phyloP scores from a whole-genome alignment of 2,888 invertebrate species.

The Hedya salicella region DNA sequence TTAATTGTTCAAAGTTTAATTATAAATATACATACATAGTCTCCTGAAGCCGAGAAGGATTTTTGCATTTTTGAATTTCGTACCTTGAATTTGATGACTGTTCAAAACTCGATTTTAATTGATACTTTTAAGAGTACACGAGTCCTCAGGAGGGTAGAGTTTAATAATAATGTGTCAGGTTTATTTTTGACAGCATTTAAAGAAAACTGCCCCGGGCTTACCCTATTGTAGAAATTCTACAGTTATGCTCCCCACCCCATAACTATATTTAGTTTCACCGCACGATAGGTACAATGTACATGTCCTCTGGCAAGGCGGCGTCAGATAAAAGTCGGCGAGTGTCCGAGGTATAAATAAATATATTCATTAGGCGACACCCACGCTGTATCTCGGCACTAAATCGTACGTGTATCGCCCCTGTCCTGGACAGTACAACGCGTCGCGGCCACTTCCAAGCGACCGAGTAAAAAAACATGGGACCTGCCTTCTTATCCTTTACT shows the following conservation, averaged over 20 bases:
- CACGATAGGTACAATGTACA: conserved; percentile 56
- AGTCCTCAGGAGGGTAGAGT: too few relatives aligned
- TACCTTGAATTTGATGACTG: too few relatives aligned
- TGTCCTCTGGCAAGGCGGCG: conserved; percentile 62
- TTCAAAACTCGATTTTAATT: too few relatives aligned
- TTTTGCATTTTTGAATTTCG: too few relatives aligned
- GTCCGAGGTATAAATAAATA: conserved; percentile 79
- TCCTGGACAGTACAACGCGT: conserved; percentile 62
- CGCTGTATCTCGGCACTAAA: conserved; percentile 81
- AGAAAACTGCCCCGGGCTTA: too few relatives aligned
- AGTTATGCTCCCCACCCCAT: not conserved
- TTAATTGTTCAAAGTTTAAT: too few relatives aligned
- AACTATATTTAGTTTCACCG: conserved; percentile 33
- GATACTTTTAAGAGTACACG: too few relatives aligned
- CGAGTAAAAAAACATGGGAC: conserved; percentile 59
- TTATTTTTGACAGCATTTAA: too few relatives aligned
- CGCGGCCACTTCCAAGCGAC: conserved; percentile 56
- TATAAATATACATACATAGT: too few relatives aligned
- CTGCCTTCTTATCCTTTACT: conserved; percentile 37
- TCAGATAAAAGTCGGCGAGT: conserved; percentile 73
- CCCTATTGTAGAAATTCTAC: not conserved
- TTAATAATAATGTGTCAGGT: too few relatives aligned
- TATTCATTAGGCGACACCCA: conserved; percentile 85
- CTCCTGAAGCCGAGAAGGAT: too few relatives aligned
- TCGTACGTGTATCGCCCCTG: conserved; percentile 77